Percentiles rank a stretch among this genome's conserved stretches.
Evolutionary conservation across 92 coral and sea anemone species (phyloP).

Genomic region (Actinernus sp.): DNA sequence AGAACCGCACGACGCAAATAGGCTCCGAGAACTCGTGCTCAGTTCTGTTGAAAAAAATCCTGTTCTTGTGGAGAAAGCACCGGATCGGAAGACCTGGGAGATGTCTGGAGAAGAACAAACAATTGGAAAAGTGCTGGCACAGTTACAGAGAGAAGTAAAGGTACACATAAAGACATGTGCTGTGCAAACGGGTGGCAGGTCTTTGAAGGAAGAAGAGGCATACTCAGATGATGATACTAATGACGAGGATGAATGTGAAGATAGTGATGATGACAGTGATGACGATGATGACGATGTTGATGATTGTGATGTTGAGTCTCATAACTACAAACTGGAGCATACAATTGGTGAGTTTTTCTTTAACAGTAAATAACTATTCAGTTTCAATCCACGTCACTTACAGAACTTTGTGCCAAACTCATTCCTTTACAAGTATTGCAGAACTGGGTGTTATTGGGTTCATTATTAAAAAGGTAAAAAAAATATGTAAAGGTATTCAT

Average conservation of each 20-base stretch:
- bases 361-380: no score
- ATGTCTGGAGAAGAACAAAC: slow-evolving; percentile 15
- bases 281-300: not conserved
- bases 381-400: no score
- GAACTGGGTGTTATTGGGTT: no score
- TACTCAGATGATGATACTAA: not conserved
- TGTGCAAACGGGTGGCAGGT: no score
- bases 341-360: slow-evolving; percentile 9
- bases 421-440: no score
- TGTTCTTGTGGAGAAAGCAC: slow-evolving; percentile 6
- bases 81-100: slow-evolving; percentile 45
- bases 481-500: no score
- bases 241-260: not conserved
- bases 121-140: slow-evolving; percentile 16
- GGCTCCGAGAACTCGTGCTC: not conserved
- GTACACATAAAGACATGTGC: no score
- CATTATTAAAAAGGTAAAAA: no score
- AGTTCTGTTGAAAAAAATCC: not conserved
- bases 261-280: not conserved
- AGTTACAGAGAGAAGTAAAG: slow-evolving; percentile 20
- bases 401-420: no score
- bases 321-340: not conserved
- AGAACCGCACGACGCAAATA: not conserved
- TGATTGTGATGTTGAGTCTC: not conserved
- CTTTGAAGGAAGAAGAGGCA: not conserved